Percentiles rank a stretch among this genome's conserved stretches.
These are phyloP conservation scores for Tubulanus polymorphus DNA, from an alignment of 2,888 invertebrate genomes.

Conservation along the genomic window DNA sequence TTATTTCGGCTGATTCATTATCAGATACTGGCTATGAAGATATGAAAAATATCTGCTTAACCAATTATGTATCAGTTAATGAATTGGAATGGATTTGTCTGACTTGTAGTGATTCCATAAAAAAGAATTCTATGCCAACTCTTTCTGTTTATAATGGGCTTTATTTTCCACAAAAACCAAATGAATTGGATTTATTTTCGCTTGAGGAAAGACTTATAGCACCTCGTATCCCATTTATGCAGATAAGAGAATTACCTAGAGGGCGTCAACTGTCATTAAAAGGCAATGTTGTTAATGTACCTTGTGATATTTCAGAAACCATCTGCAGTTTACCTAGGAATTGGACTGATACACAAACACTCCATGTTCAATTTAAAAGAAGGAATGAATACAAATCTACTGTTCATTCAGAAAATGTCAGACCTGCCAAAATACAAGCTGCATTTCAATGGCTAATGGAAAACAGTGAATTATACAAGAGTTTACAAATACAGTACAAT, in stretches of 20 bases:
- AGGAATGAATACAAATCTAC: slow-evolving; percentile 7
- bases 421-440: slow-evolving; percentile 17
- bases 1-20: neutral
- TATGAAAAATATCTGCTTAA: too few relatives aligned
- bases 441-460: slow-evolving; percentile 20
- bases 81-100: slow-evolving; percentile 13
- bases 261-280: slow-evolving; percentile 24
- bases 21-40: too few relatives aligned
- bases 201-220: slow-evolving; percentile 47
- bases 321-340: slow-evolving; percentile 24
- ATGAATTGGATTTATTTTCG: slow-evolving; percentile 15
- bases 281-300: slow-evolving; percentile 37
- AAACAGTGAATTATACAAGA: neutral
- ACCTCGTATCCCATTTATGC: slow-evolving; percentile 45
- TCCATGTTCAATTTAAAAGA: neutral
- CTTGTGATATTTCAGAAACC: slow-evolving; percentile 27
- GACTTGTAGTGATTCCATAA: slow-evolving; percentile 8
- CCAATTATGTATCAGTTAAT: too few relatives aligned
- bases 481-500: neutral
- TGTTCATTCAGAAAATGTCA: slow-evolving; percentile 16
- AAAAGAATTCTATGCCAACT: slow-evolving; percentile 11
- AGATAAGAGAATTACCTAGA: slow-evolving; percentile 36
- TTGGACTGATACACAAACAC: slow-evolving; percentile 2
- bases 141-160: slow-evolving; percentile 15
- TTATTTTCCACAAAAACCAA: slow-evolving; percentile 15